phyloP scores from a whole-genome alignment of 2,113 vertebrate genomes.

The Sterrhoptilus dennistouni region DNA sequence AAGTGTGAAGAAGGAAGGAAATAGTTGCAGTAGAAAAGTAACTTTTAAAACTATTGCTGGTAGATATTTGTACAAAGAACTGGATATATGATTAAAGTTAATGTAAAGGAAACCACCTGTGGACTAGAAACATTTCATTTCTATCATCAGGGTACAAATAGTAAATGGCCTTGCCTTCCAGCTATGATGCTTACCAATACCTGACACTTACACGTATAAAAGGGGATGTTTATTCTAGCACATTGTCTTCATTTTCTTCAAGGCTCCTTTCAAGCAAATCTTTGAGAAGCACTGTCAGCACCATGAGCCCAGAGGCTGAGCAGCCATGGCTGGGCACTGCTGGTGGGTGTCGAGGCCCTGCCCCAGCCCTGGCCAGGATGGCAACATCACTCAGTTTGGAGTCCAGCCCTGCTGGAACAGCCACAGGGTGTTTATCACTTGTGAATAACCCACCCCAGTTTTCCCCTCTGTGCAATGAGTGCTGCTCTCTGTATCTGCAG shows the following conservation, averaged over 20 bases:
- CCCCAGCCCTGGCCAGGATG: not conserved
- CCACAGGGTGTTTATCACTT: not conserved
- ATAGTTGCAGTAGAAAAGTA: not conserved
- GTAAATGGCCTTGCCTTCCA: not conserved
- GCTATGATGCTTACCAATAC: not conserved
- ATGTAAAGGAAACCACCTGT: not conserved
- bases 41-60: not conserved
- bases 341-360: not conserved
- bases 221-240: not conserved
- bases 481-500: not conserved
- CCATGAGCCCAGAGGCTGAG: not conserved
- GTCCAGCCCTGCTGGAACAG: not conserved
- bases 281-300: not conserved
- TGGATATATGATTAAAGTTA: not conserved
- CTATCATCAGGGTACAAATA: not conserved
- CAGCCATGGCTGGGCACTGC: accelerated
- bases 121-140: not conserved
- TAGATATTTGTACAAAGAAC: not conserved
- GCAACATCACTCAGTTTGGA: not conserved
- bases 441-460: not conserved
- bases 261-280: not conserved
- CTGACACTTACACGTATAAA: not conserved
- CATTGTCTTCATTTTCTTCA: not conserved
- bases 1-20: not conserved
- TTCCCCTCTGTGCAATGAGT: not conserved